Base-by-base conservation (phyloP, 1,140 invertebrate species). In the Zaprionus ghesquierei region DNA sequence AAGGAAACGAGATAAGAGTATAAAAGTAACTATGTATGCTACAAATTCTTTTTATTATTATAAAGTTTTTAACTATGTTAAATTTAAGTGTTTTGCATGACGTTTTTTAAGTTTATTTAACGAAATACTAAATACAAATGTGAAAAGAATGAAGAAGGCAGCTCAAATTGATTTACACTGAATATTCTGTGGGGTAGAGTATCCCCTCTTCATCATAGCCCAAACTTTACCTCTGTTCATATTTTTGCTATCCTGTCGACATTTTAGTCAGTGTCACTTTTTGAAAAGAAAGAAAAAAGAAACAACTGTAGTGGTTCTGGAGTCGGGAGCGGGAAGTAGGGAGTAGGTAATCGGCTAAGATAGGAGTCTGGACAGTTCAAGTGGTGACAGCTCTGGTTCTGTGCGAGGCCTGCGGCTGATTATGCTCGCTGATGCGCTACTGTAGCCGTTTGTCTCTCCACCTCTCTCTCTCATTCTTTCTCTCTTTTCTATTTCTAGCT, bases 181-280 rank as follows among this genome's bases (percentile, higher is more conserved):
- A 27, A 6, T 27, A 5, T 27, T 27, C 0, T 27, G 9, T 0
- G 3, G n/a, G 2, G 2, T 18, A 79, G 79, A 23, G 70, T 56
- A 78, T 75, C 29, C 6, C 2, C 25, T 54, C 41, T 61, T 63
- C 64, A 27, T 59, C 1, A 3, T 59, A n/a, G 5, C 4, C 9
- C 15, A 13, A 27, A 18, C 41, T 27, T 2, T 33, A 2, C 0
- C 29, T 18, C 9, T 53, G 18, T 33, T 68, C 41, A 6, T 53
- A 69, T 73, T 77, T 81, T 75, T 77, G 61, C 65, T 8, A 49
- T 33, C 15, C 35, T 62, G 71, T 69, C 69, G 82, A 85, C 81
- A 85, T 69, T 85, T 86, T 81, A 70, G 82, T 81, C 82, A 51
- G 78, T 64, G 69, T 81, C 68, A 68, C 58, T 74, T 81, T 87